phyloP scores from a whole-genome alignment of 2,797 vertebrate species.

The Girardinus metallicus region DNA sequence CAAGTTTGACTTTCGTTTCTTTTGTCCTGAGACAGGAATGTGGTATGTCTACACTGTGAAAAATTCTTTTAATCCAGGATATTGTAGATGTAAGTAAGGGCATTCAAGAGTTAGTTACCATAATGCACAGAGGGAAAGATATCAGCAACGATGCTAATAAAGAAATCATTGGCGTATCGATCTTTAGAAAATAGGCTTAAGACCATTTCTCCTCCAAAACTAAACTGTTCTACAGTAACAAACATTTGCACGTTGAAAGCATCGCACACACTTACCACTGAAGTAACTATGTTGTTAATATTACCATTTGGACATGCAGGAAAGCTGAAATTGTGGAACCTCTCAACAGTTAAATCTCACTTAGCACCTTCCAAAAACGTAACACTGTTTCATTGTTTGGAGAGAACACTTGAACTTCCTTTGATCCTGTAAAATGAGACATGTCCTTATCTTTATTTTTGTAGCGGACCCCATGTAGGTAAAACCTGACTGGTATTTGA shows the following conservation, averaged over 20 bases:
- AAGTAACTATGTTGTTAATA: neutral
- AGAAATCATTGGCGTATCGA: neutral
- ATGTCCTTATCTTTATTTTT: neutral
- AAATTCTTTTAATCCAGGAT: neutral
- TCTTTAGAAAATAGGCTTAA: neutral
- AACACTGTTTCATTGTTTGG: neutral
- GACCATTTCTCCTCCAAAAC: neutral
- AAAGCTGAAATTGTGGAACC: neutral
- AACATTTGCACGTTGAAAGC: neutral
- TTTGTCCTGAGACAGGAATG: neutral
- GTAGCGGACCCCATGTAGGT: neutral
- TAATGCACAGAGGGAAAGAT: neutral
- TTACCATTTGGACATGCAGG: neutral
- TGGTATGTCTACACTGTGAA: neutral
- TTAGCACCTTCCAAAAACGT: neutral
- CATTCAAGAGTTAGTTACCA: neutral
- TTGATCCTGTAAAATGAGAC: neutral
- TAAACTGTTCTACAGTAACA: neutral
- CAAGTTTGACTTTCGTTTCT: conserved; percentile 23
- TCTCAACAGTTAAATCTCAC: neutral
- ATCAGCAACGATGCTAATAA: neutral
- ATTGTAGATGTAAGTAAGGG: neutral
- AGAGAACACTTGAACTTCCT: neutral
- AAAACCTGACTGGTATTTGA: neutral
- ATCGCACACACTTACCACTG: neutral